Evolutionary conservation across 2,113 vertebrate genomes (phyloP), one percentile per base, ranked within the genome.

Genomic region (Brachyhypopomus occidentalis): DNA sequence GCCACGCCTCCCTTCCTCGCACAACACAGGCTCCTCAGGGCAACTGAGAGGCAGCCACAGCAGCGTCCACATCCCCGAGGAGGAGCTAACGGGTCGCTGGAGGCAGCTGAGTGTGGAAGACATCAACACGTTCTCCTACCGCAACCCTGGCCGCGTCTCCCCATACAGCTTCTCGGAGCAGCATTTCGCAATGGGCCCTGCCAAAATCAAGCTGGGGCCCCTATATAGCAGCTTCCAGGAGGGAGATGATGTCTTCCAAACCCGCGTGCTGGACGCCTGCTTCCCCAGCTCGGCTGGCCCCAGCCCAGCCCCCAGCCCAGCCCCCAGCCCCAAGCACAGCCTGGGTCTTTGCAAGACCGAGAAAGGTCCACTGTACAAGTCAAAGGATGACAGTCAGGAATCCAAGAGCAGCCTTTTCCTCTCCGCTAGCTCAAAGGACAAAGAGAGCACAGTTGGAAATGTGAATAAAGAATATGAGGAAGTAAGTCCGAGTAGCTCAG

Each of bases 151-250:
- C 36, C 93, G 93, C 0, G 88, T 92, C 25, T 97, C 96, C 0
- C 95, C 96, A 4, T 94, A 95, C 86, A 95, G 95, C 79, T 96
- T 95, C 88, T 94, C 95, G 0, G 96, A 98, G 86, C 94, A 91
- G 83, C 96, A 96, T 78, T 93, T 93, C 67, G 84, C 86, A 19
- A 74, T 90, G 62, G 93, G 93, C 75, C 94, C 95, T 0, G 86
- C 95, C 59, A 92, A 95, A 86, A 92, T 91, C 77, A 94, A 95
- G 25, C 82, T 89, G 36, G 95, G 94, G 77, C 94, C 94, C 12
- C 91, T 96, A 77, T 98, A 96, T 20, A 94, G 95, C 73, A 96
- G 95, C 90, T 96, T 96, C 91, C 96, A 94, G 0, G 97, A 98
- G 87, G 95, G 94, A 60, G 95, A 97, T 0, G 94, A 96, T 23